Conservation (phyloP, 2,797 vertebrate species). For the Odontamblyopus lacepedii region DNA sequence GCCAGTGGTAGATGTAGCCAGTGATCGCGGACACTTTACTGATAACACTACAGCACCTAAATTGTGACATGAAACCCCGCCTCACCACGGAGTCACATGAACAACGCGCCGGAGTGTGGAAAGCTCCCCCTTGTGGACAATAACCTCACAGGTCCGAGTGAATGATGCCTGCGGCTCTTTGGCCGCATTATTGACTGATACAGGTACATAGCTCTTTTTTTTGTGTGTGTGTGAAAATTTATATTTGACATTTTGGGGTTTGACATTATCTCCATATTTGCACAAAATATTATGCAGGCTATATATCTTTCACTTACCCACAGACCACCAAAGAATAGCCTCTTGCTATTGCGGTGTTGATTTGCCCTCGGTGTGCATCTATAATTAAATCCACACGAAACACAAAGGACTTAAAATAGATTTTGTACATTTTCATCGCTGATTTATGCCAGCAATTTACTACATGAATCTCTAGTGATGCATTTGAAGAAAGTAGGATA, state of each 20-base stretch:
- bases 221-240: not conserved
- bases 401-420: not conserved
- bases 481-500: not conserved
- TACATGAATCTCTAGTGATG: not conserved
- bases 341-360: too few relatives aligned
- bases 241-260: not conserved
- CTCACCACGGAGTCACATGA: conserved; percentile 70
- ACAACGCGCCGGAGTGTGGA: conserved; percentile 19
- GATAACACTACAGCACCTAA: conserved; percentile 58
- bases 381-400: too few relatives aligned
- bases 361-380: too few relatives aligned
- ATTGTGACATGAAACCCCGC: conserved; percentile 73
- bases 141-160: not conserved
- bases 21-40: conserved; percentile 54
- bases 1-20: conserved; percentile 27
- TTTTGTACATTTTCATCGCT: not conserved
- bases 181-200: not conserved
- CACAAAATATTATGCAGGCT: not conserved
- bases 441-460: not conserved
- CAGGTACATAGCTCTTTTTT: not conserved
- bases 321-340: not conserved
- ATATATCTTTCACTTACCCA: not conserved
- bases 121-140: conserved; percentile 57
- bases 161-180: too few relatives aligned
- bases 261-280: not conserved